These are phyloP conservation scores for Pheosia tremula DNA, from an alignment of 2,888 invertebrate species.

Conservation along the genomic window DNA sequence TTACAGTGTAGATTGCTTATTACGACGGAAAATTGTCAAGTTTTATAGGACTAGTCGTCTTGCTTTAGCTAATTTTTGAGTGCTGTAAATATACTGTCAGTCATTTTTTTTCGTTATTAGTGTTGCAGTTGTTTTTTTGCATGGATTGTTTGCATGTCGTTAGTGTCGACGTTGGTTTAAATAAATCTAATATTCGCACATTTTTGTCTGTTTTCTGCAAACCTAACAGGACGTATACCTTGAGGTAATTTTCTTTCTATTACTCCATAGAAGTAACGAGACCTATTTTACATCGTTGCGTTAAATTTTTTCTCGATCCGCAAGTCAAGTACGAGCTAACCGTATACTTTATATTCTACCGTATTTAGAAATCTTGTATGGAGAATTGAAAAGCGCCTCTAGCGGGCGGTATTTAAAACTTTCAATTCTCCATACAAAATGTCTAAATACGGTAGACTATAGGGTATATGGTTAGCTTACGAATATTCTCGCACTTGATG, in stretches of 20 bases:
- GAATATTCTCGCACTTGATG: too few species aligned
- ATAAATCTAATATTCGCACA: conserved; percentile 29
- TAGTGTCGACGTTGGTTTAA: conserved; percentile 19
- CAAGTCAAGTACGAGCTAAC: too few species aligned
- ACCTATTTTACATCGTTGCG: too few species aligned
- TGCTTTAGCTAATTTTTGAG: not conserved
- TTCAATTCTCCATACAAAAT: too few species aligned
- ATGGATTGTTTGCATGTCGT: conserved; percentile 26
- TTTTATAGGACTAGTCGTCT: not conserved
- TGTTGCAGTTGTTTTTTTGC: conserved; percentile 12
- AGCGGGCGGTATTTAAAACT: too few species aligned
- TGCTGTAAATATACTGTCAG: conserved; percentile 6
- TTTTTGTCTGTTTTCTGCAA: conserved; percentile 56
- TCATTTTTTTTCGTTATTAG: conserved; percentile 13
- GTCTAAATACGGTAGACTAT: too few species aligned
- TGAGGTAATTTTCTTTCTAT: conserved; percentile 62
- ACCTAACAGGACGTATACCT: conserved; percentile 76
- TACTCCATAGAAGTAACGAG: not conserved
- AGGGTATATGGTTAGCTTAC: too few species aligned
- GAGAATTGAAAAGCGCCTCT: too few species aligned
- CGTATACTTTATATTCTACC: too few species aligned
- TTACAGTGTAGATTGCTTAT: too few species aligned
- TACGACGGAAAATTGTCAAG: not conserved
- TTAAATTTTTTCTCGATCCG: too few species aligned
- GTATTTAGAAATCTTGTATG: too few species aligned